Evolutionary conservation across 2,797 vertebrate species (phyloP).

Genomic region (Alca torda): DNA sequence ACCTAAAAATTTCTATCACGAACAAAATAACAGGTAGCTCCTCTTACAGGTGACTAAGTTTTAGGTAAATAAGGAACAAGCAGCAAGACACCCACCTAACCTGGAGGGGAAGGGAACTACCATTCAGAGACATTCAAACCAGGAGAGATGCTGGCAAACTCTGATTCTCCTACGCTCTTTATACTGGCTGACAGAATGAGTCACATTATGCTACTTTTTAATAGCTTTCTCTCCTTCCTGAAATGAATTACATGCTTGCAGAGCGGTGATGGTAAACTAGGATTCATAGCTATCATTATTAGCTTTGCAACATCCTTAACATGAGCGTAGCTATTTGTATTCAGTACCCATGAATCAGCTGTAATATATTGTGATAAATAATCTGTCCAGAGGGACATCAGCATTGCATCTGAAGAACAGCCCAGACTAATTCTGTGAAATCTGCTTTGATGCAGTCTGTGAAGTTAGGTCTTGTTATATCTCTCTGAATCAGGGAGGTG

Average conservation of each 20-base stretch:
- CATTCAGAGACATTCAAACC: neutral
- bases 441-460: slow-evolving; percentile 15
- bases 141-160: neutral
- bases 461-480: neutral
- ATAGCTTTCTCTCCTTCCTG: slow-evolving; percentile 54
- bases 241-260: slow-evolving; percentile 64
- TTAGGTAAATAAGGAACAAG: neutral
- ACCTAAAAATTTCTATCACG: neutral
- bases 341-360: slow-evolving; percentile 49
- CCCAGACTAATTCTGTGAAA: slow-evolving; percentile 36
- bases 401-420: neutral
- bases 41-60: neutral
- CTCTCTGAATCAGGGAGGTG: neutral
- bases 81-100: neutral
- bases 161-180: neutral
- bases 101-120: neutral
- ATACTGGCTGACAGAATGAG: slow-evolving; percentile 16
- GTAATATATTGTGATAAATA: slow-evolving; percentile 61
- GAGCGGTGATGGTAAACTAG: slow-evolving; percentile 35
- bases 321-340: slow-evolving; percentile 16
- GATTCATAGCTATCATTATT: slow-evolving; percentile 51
- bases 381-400: slow-evolving; percentile 34
- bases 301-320: slow-evolving; percentile 49
- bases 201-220: slow-evolving; percentile 52
- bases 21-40: neutral